A percentile compares a stretch with the other conserved stretches of the same genome.
Evolutionary conservation across 2,113 vertebrate genomes (phyloP).

Genomic region (Prunella himalayana): DNA sequence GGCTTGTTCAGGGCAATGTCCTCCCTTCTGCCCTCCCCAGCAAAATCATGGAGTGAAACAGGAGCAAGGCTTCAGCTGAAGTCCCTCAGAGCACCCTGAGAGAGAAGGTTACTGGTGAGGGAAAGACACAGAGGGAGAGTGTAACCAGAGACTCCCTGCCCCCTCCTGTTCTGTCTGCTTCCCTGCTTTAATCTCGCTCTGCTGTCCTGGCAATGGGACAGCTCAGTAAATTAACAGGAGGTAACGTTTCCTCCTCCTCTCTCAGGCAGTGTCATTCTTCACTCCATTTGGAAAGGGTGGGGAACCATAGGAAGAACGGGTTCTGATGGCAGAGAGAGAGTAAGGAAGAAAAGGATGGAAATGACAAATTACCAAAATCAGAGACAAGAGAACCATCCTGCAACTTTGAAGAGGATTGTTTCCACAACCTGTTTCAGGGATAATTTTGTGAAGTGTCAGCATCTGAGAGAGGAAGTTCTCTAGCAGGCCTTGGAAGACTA

Average conservation of each 20-base stretch:
- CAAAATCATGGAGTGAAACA: constrained; percentile 1
- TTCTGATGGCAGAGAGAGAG: background rate
- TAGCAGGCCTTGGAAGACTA: background rate
- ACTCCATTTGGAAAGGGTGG: background rate
- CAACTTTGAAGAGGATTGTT: background rate
- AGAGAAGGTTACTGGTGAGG: constrained; percentile 32
- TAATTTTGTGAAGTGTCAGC: background rate
- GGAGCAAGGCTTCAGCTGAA: background rate
- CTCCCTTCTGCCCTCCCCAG: background rate
- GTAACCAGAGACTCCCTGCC: constrained; percentile 66
- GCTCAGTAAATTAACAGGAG: constrained; percentile 59
- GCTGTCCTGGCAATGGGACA: constrained; percentile 51
- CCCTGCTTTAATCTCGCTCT: constrained; percentile 10
- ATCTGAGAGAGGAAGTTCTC: background rate
- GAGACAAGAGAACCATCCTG: background rate
- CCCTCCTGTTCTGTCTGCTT: constrained; percentile 46
- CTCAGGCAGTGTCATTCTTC: background rate
- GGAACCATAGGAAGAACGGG: background rate
- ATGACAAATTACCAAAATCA: background rate
- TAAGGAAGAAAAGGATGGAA: background rate
- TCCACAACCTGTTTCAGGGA: background rate
- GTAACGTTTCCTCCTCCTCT: constrained; percentile 48
- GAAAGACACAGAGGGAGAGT: background rate
- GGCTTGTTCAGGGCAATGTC: background rate
- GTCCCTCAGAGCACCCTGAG: constrained; percentile 20